Conservation (phyloP, 2,113 vertebrate species). For the Trogon melanurus region DNA sequence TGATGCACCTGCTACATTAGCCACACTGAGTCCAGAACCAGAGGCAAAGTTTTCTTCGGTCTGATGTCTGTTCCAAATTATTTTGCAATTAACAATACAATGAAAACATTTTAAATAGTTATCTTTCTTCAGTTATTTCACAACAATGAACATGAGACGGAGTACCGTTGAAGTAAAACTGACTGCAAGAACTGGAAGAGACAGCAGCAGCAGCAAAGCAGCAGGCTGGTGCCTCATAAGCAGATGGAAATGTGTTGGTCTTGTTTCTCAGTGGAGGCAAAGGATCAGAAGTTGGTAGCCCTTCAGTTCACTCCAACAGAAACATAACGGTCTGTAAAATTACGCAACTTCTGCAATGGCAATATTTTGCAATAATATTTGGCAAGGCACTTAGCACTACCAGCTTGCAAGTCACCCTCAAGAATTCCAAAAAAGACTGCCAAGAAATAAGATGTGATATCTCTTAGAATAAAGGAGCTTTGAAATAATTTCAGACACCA, state of each 20-base stretch:
- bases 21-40: background rate
- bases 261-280: background rate
- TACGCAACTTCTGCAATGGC: background rate
- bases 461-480: background rate
- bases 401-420: background rate
- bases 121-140: background rate
- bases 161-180: background rate
- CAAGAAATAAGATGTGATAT: conserved; percentile 1
- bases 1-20: background rate
- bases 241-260: rapidly evolving
- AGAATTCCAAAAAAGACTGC: background rate
- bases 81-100: background rate
- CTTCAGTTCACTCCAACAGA: background rate
- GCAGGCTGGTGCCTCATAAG: background rate
- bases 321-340: background rate
- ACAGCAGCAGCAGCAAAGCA: background rate
- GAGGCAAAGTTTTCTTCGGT: background rate
- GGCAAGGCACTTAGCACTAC: background rate
- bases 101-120: background rate
- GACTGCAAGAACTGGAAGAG: background rate
- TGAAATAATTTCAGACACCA: background rate
- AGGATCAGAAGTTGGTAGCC: background rate
- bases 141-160: background rate
- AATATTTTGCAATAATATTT: conserved; percentile 26
- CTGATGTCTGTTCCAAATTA: background rate